Conservation (phyloP, 2,113 vertebrate genomes). For the Stomatorhinus ivindoensis region DNA sequence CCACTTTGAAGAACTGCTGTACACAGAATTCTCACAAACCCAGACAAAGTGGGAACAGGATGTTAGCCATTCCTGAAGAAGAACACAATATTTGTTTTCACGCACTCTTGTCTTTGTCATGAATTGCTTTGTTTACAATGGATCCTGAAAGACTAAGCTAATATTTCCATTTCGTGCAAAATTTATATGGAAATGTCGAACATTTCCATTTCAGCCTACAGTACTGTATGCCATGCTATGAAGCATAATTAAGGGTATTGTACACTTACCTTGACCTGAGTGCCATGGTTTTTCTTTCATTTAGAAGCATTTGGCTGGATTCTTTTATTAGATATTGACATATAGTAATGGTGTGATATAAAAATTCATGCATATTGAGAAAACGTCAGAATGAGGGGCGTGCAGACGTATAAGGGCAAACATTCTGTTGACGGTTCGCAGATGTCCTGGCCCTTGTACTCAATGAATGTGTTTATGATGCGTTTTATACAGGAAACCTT, state of each 20-base stretch:
- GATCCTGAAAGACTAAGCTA: constrained; percentile 31
- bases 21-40: not conserved
- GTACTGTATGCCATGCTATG: constrained; percentile 35
- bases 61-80: not conserved
- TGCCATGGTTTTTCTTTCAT: constrained; percentile 28
- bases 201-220: constrained; percentile 36
- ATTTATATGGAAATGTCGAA: not conserved
- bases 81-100: not conserved
- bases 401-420: constrained; percentile 9
- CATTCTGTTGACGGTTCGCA: constrained; percentile 39
- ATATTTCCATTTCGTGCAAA: constrained; percentile 5
- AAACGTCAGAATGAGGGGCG: not conserved
- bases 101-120: not conserved
- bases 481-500: constrained; percentile 28
- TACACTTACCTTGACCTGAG: not conserved
- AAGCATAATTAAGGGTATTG: constrained; percentile 35
- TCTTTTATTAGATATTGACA: constrained; percentile 22
- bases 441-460: constrained; percentile 39
- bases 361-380: not conserved
- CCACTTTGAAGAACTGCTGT: not conserved
- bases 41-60: not conserved
- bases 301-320: not conserved
- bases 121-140: constrained; percentile 25
- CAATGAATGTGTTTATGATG: constrained; percentile 31
- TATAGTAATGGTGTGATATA: constrained; percentile 14